phyloP scores from a whole-genome alignment of 2,113 vertebrate species.

The Trinectes maculatus region DNA sequence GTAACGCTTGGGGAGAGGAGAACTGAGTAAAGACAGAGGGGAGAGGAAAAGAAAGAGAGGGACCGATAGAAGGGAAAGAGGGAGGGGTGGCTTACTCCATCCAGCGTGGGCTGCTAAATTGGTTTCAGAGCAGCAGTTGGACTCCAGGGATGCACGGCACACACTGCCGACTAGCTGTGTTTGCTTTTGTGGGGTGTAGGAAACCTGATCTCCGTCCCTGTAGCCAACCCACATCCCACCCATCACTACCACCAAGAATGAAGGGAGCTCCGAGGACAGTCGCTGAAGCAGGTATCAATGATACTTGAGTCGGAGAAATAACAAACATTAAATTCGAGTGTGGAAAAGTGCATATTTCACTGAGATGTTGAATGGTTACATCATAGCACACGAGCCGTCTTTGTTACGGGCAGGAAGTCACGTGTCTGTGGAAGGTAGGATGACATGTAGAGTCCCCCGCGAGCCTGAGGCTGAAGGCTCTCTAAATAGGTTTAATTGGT shows the following conservation, averaged over 20 bases:
- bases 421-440: slow-evolving; percentile 59
- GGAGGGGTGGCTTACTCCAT: slow-evolving; percentile 83
- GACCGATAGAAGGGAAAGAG: slow-evolving; percentile 64
- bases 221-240: slow-evolving; percentile 73
- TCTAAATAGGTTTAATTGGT: slow-evolving; percentile 77
- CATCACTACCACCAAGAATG: slow-evolving; percentile 65
- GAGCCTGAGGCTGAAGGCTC: slow-evolving; percentile 69
- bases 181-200: slow-evolving; percentile 80
- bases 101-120: slow-evolving; percentile 87
- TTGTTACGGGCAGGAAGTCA: slow-evolving; percentile 61
- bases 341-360: slow-evolving; percentile 61
- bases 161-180: slow-evolving; percentile 75
- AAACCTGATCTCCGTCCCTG: slow-evolving; percentile 73
- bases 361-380: slow-evolving; percentile 51
- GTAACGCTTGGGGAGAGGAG: slow-evolving; percentile 54
- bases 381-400: slow-evolving; percentile 59
- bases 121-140: slow-evolving; percentile 87
- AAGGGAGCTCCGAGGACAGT: slow-evolving; percentile 48
- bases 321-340: slow-evolving; percentile 39
- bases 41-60: slow-evolving; percentile 46
- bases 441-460: slow-evolving; percentile 64
- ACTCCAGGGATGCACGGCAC: slow-evolving; percentile 80
- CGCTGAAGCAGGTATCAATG: slow-evolving; percentile 56
- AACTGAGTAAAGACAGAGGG: slow-evolving; percentile 51
- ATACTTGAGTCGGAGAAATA: slow-evolving; percentile 53